phyloP scores from a whole-genome alignment of 92 coral and sea anemone species.

The Virgularia gustaviana region DNA sequence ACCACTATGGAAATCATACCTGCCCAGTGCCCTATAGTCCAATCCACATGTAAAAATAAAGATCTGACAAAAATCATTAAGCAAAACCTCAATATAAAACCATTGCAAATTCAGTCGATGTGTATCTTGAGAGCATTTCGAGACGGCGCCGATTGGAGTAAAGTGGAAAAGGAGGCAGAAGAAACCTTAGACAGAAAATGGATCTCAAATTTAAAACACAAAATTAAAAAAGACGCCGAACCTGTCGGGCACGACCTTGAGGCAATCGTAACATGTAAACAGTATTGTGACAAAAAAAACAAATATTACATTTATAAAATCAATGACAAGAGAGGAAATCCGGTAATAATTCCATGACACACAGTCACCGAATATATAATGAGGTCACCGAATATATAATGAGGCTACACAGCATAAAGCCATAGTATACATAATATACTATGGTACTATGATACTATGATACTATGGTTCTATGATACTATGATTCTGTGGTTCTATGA shows the following conservation, averaged over 20 bases:
- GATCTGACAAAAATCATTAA: conserved; percentile 28
- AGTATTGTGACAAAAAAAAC: conserved; percentile 59
- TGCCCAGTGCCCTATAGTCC: conserved; percentile 46
- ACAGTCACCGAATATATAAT: too few relatives aligned
- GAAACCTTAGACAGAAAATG: conserved; percentile 41
- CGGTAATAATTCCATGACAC: too few relatives aligned
- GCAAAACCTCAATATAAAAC: conserved; percentile 50
- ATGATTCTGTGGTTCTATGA: too few relatives aligned
- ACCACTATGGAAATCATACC: conserved; percentile 45
- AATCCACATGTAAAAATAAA: conserved; percentile 12
- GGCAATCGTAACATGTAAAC: conserved; percentile 54
- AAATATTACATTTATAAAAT: conserved; percentile 46
- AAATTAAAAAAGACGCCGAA: conserved; percentile 48
- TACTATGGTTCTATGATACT: too few relatives aligned
- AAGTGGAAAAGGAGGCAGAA: conserved; percentile 41
- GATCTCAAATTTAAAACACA: conserved; percentile 51
- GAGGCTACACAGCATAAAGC: too few relatives aligned
- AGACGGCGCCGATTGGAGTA: conserved; percentile 50
- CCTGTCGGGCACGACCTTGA: conserved; percentile 62
- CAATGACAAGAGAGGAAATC: conserved; percentile 58
- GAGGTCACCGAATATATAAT: too few relatives aligned
- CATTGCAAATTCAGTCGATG: conserved; percentile 44
- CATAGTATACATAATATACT: too few relatives aligned
- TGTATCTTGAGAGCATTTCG: conserved; percentile 41
- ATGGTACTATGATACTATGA: too few relatives aligned